Evolutionary conservation across 2,797 vertebrate species (phyloP).

Genomic region (Notolepis coatsorum): DNA sequence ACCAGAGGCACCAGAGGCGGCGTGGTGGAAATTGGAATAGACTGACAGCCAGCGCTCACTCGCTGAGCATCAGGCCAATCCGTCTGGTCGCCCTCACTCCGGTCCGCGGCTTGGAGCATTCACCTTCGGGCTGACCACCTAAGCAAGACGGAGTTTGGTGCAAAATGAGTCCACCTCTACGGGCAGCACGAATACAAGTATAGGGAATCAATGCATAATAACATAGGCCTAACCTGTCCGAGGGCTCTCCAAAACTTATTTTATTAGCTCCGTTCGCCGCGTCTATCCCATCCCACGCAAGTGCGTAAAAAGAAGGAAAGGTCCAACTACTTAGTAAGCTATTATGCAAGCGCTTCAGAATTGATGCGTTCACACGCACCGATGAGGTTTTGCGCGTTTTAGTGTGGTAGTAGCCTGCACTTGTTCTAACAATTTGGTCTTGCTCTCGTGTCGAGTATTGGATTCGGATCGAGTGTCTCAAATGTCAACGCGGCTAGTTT

Average conservation of each 20-base stretch:
- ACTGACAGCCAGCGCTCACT: not conserved
- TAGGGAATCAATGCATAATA: not conserved
- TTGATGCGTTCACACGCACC: not conserved
- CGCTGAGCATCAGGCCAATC: not conserved
- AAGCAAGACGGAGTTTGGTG: constrained; percentile 11
- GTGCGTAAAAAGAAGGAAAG: too few relatives aligned
- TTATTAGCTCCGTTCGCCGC: too few relatives aligned
- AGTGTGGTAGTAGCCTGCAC: not conserved
- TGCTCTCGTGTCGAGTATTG: not conserved
- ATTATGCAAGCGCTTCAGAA: too few relatives aligned
- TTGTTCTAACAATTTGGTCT: not conserved
- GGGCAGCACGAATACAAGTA: not conserved
- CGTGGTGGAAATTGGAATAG: too few relatives aligned
- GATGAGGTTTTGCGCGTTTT: not conserved
- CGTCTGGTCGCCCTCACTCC: not conserved
- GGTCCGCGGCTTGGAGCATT: not conserved
- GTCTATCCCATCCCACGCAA: too few relatives aligned
- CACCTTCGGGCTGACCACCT: constrained; percentile 5
- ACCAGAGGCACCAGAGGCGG: not conserved
- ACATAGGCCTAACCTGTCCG: not conserved
- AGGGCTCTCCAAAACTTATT: too few relatives aligned
- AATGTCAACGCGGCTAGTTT: constrained; percentile 23
- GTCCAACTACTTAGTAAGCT: too few relatives aligned
- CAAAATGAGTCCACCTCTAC: not conserved
- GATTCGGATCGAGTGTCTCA: constrained; percentile 24